phyloP scores from a whole-genome alignment of 1,140 invertebrate genomes.

The Drosophila subobscura region DNA sequence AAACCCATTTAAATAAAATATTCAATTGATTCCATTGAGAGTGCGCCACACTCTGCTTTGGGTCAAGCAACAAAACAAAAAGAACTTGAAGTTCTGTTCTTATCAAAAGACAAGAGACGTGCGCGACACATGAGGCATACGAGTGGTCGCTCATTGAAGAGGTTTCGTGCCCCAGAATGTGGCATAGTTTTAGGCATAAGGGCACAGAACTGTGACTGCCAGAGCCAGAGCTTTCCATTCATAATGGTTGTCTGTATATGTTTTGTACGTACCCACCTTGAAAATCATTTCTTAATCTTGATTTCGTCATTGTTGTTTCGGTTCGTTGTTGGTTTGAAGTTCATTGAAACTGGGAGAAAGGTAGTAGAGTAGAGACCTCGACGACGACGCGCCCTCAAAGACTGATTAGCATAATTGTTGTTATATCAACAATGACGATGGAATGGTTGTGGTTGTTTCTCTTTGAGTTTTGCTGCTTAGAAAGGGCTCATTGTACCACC shows the following conservation, averaged over 20 bases:
- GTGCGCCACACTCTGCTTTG: too few species aligned
- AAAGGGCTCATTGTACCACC: slow-evolving; percentile 28
- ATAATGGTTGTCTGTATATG: slow-evolving; percentile 15
- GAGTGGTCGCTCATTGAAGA: not conserved
- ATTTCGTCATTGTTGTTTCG: slow-evolving; percentile 37
- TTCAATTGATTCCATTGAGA: too few species aligned
- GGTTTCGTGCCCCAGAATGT: not conserved
- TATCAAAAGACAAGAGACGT: not conserved
- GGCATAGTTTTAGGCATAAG: slow-evolving; percentile 35
- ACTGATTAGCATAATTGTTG: slow-evolving; percentile 76
- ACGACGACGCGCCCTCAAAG: slow-evolving; percentile 21
- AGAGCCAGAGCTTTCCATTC: slow-evolving; percentile 19
- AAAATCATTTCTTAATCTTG: slow-evolving; percentile 15
- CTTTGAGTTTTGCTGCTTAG: slow-evolving; percentile 26
- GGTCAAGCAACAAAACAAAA: too few species aligned
- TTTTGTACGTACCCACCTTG: slow-evolving; percentile 6
- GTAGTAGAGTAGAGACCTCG: slow-evolving; percentile 45
- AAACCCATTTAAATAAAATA: too few species aligned
- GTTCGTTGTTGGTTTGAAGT: slow-evolving; percentile 17
- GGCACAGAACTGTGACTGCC: not conserved
- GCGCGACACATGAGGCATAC: not conserved
- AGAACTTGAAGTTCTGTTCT: too few species aligned
- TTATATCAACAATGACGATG: slow-evolving; percentile 60
- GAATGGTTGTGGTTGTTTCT: slow-evolving; percentile 11
- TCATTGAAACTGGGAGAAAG: slow-evolving; percentile 76